Evolutionary conservation across 2,888 invertebrate genomes (phyloP), one percentile per base, ranked within the genome.

Genomic region (Celastrina argiolus): DNA sequence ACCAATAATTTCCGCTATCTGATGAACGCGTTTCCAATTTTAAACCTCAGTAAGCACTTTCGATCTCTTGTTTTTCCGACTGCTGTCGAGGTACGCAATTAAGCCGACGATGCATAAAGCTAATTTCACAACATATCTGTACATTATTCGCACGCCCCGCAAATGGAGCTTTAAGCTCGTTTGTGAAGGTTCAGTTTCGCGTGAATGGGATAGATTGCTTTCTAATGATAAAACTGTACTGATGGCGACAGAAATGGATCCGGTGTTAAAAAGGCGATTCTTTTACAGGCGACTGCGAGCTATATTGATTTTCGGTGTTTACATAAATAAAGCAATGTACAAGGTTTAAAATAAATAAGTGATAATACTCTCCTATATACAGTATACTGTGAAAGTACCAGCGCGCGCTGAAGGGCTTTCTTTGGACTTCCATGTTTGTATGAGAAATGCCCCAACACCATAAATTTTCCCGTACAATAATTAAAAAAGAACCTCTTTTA

Each of bases 11-110:
- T 88, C 85, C 87, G 85, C 81, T 76, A 75, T 73, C 82, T 83
- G 86, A 87, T 81, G 84, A 84, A 84, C 83, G 82, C 83, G 83
- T 81, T 86, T 87, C 85, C 87, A 88, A 87, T 89, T 88, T 88
- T 84, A 87, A 81, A 87, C 84, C 81, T 84, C 84, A 83, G 81
- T 86, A 83, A 83, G 78, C 85, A 82, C 81, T 84, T 84, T 82
- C 80, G 76, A 82, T 81, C 79, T 79, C 78, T 83, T 81, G 79
- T 82, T 84, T 82, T 84, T 73, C 70, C 76, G 75, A 76, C 77
- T 76, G 76, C 73, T 76, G 75, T 69, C 67, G 65, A 67, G 69
- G 36, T 28, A 66, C 34, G 69, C 68, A 67, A 70, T 72, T 67
- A 68, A 68, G 56, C 51, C 69, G 59, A 51, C 65, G 67, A 66